Evolutionary conservation across 1,140 invertebrate genomes (phyloP), one percentile per base, ranked within the genome.

Genomic region (Lamellibrachia luymesi): DNA sequence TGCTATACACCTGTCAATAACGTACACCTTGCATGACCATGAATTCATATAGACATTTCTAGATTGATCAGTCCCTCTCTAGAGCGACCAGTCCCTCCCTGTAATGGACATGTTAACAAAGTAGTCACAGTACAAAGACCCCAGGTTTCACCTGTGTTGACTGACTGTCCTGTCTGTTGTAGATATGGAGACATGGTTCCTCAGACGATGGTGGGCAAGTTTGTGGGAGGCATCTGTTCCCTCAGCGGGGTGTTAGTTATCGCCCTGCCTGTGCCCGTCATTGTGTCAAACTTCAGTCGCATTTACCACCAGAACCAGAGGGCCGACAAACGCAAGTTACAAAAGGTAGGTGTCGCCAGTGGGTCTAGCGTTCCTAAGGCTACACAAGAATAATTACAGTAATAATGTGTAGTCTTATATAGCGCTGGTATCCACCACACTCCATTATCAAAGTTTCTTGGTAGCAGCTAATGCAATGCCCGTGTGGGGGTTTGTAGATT

Each of bases 161-260:
- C 50, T 90, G 38, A 90, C 38, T 90, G 50, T 93, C 25, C 49
- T 51, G 5, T 56, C 50, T 89, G n/a, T 91, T 51, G 49, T 90
- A 99, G 99, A 94, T 99, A 99, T 96, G 99, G 99, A 96, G 99
- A 99, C 97, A 99, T 99, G 98, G 99, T 99, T 93, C 99, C 99
- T 50, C 98, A 98, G 95, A 99, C 99, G 93, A 99, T 99, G 96
- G 98, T 98, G 94, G 99, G 99, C 93, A 99, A 99, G 97, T 98
- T 99, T 93, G 99, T 99, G 51, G 99, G 99, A 94, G 99, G 99
- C 94, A 98, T 99, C 52, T 99, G 99, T 96, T 99, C 99, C 90
- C 97, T 99, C 90, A 99, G 98, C 96, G 99, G 99, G 96, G 99
- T 99, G 96, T 97, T 99, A 95, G 99, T 99, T 95, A 99, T 99